Evolutionary conservation across 1,140 invertebrate genomes (phyloP).

Genomic region (Popillia japonica): DNA sequence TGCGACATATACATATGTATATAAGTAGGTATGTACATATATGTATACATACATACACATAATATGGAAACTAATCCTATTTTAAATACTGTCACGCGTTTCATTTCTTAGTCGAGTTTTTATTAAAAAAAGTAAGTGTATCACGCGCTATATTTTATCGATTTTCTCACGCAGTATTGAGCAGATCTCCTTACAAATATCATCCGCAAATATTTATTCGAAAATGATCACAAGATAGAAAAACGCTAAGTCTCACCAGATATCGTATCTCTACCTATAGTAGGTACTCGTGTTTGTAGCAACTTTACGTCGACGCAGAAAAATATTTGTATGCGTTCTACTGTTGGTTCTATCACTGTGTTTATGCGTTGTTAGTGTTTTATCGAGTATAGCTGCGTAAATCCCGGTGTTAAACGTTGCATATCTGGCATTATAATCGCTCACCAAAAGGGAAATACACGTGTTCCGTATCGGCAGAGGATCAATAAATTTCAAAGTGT

Average conservation of each 20-base stretch:
- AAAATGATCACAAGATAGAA: background rate
- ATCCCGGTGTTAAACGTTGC: conserved; percentile 16
- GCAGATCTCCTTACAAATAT: background rate
- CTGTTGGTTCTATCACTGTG: background rate
- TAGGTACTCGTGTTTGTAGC: background rate
- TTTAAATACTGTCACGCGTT: background rate
- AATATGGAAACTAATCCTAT: background rate
- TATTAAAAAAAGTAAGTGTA: background rate
- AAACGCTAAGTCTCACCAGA: background rate
- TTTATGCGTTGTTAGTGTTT: conserved; percentile 18
- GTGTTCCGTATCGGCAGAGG: conserved; percentile 1
- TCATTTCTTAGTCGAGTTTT: background rate
- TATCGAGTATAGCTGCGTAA: conserved; percentile 21
- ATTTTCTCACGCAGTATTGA: background rate
- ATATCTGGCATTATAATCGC: conserved; percentile 19
- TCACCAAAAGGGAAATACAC: conserved; percentile 12
- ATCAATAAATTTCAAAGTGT: conserved; percentile 24
- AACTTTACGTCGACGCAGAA: background rate
- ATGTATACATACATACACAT: no score
- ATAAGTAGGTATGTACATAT: no score
- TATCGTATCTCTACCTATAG: background rate
- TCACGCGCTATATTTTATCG: background rate
- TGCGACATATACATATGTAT: no score
- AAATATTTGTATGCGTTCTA: background rate
- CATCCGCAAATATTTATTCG: background rate